Evolutionary conservation across 2,797 vertebrate species (phyloP), one percentile per base, ranked within the genome.

Genomic region (Enteromius anoplus): DNA sequence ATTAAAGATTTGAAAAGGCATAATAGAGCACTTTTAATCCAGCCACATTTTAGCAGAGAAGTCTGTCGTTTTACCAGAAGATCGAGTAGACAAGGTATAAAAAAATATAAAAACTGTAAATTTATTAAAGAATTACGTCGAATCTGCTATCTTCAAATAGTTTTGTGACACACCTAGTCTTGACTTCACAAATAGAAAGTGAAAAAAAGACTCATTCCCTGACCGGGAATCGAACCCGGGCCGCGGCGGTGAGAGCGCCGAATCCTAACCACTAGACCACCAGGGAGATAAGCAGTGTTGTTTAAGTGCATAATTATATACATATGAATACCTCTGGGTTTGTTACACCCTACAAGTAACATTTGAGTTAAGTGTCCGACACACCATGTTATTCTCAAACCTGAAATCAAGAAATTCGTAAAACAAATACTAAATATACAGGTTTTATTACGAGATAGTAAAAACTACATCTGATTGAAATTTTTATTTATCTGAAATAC

Each of bases 221-320:
- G 91, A 93, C 91, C 87, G 90, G 92, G 93, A 95, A 94, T 94
- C 90, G 86, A 93, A 93, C 91, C 92, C 88, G 82, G 92, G 91
- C 92, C 89, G 86, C 89, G 87, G 91, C 87, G 89, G 92, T 93
- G 92, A 94, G 91, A 93, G 92, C 92, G 87, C 91, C 90, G 90
- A 94, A 95, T 93, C 93, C 92, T 94, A 94, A 92, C 93, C 93
- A 95, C 93, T 94, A 94, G 94, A 94, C 93, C 91, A 94, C 90
- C 93, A 94, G 93, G 91, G 92, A 94, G 26, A 32, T 32, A 2
- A 32, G 3, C 32, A 26, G 26, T 1, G 1, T 32, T 32, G 32
- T 2, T 32, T 32, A 32, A 2, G 32, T 2, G 32, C 2, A 32
- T 32, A 2, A 32, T 32, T 32, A 32, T 32, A 32, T 32, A 32